phyloP scores from a whole-genome alignment of 1,140 invertebrate genomes.

The Hydropsyche tenuis region DNA sequence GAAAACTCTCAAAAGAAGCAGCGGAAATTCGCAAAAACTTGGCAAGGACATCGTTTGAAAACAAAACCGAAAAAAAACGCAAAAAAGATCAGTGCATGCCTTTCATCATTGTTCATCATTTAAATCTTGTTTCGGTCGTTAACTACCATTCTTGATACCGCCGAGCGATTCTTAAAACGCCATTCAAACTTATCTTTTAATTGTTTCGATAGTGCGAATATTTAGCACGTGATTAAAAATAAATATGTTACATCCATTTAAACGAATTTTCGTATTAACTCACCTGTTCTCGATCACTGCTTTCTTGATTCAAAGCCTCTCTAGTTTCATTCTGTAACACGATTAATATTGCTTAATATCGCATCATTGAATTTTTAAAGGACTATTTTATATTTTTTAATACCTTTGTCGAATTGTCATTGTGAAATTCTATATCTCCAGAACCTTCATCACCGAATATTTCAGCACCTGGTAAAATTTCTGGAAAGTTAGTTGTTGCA shows the following conservation, averaged over 20 bases:
- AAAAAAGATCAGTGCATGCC: background rate
- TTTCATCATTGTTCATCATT: constrained; percentile 20
- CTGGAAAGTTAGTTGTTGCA: background rate
- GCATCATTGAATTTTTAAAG: background rate
- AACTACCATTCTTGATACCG: background rate
- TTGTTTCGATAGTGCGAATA: background rate
- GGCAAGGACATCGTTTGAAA: background rate
- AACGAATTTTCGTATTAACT: constrained; percentile 54
- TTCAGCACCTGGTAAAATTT: constrained; percentile 51
- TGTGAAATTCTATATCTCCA: constrained; percentile 55
- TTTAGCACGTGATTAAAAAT: background rate
- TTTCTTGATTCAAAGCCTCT: constrained; percentile 70
- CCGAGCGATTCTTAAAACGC: background rate
- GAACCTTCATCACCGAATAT: constrained; percentile 55
- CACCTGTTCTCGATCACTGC: constrained; percentile 72
- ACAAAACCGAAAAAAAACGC: background rate
- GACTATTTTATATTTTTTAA: background rate
- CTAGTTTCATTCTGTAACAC: constrained; percentile 67
- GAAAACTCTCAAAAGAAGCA: too few relatives aligned
- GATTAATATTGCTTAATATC: constrained; percentile 5
- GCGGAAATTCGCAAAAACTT: too few relatives aligned
- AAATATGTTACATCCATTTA: too few relatives aligned
- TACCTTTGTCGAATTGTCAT: constrained; percentile 31
- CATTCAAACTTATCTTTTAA: constrained; percentile 23
- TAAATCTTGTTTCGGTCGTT: constrained; percentile 17